Evolutionary conservation across 2,113 vertebrate genomes (phyloP).

Genomic region (Microcebus jonahi): DNA sequence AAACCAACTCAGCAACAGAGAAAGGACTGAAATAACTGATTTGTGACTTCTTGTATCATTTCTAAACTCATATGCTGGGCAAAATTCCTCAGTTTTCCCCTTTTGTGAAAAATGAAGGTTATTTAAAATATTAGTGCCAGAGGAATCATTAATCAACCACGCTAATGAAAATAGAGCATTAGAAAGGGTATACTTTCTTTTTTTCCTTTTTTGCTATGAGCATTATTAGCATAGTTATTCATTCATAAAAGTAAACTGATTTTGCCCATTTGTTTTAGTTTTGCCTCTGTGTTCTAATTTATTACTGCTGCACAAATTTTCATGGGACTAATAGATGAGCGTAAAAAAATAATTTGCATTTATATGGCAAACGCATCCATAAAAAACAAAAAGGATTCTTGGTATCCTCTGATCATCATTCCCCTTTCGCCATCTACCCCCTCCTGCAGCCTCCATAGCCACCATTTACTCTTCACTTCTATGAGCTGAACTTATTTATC

Average conservation of each 20-base stretch:
- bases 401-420: too few relatives aligned
- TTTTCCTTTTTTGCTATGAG: not conserved
- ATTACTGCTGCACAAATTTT: not conserved
- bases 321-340: not conserved
- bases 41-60: not conserved
- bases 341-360: not conserved
- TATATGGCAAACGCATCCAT: not conserved
- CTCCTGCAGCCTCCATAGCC: too few relatives aligned
- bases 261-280: conserved; percentile 6
- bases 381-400: not conserved
- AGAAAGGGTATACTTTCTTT: not conserved
- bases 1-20: conserved; percentile 1
- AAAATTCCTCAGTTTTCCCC: not conserved
- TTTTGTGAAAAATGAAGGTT: not conserved
- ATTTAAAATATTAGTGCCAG: not conserved
- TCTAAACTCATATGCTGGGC: not conserved
- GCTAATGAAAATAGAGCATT: not conserved
- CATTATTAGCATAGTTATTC: not conserved
- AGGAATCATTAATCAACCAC: not conserved
- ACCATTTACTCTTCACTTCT: too few relatives aligned
- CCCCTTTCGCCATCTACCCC: not conserved
- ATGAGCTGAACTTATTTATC: too few relatives aligned
- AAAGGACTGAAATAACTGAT: not conserved
- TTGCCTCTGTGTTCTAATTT: not conserved
- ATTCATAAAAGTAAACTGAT: not conserved